A percentile compares a stretch with the other conserved stretches of the same genome.
Conservation (phyloP, 2,888 invertebrate species). For the Sclerodermus sp. region DNA sequence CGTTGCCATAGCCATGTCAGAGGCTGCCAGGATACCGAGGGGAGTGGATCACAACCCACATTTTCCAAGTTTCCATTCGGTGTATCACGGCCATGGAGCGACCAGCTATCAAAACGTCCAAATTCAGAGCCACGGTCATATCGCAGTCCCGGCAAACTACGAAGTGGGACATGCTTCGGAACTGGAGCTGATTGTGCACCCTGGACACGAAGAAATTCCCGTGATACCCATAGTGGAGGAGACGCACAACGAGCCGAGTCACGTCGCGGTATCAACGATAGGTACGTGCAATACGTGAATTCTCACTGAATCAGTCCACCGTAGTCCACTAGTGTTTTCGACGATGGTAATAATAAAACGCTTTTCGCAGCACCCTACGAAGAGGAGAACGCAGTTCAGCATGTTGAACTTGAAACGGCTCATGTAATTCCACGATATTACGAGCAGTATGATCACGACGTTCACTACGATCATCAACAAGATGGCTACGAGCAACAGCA, state of each 20-base stretch:
- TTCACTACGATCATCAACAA: constrained; percentile 16
- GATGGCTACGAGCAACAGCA: constrained; percentile 27
- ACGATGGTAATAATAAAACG: no score
- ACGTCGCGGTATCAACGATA: constrained; percentile 1
- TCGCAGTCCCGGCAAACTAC: constrained; percentile 31
- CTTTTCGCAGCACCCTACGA: constrained; percentile 12
- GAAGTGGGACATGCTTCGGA: constrained; percentile 19
- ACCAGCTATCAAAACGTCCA: constrained; percentile 50
- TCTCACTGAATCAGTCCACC: background rate
- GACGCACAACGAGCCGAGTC: background rate
- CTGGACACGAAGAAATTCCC: constrained; percentile 10
- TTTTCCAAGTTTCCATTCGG: constrained; percentile 39
- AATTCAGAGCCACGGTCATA: constrained; percentile 36
- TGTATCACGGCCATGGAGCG: constrained; percentile 46
- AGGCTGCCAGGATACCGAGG: constrained; percentile 37
- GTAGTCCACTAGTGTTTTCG: background rate
- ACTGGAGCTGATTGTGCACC: constrained; percentile 11
- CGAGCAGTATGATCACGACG: constrained; percentile 15
- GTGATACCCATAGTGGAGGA: constrained; percentile 3
- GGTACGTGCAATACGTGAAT: background rate
- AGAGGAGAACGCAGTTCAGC: constrained; percentile 6
- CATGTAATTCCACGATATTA: constrained; percentile 10
- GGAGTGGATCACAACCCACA: constrained; percentile 21
- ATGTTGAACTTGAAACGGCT: constrained; percentile 17
- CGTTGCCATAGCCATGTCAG: constrained; percentile 23